Evolutionary conservation across 2,888 invertebrate species (phyloP).

Genomic region (Altica lythri): DNA sequence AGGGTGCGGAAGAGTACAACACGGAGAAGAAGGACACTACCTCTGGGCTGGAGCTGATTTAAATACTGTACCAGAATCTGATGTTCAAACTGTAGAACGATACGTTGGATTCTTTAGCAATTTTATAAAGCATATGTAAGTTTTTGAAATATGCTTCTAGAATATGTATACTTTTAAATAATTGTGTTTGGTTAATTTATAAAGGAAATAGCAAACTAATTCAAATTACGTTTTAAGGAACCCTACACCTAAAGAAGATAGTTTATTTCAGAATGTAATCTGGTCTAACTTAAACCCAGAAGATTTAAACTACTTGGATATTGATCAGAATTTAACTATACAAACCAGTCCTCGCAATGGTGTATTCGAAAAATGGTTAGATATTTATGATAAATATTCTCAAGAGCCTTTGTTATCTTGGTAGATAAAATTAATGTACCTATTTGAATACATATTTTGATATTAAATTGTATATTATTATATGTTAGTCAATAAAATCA

Average conservation of each 20-base stretch:
- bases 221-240: slow-evolving; percentile 38
- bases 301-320: slow-evolving; percentile 27
- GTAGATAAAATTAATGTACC: not conserved
- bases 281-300: slow-evolving; percentile 27
- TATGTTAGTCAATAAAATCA: not conserved
- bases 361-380: slow-evolving; percentile 24
- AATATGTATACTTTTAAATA: no score
- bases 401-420: slow-evolving; percentile 14
- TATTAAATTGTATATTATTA: not conserved
- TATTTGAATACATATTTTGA: no score
- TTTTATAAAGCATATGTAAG: slow-evolving; percentile 26
- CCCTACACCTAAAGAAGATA: slow-evolving; percentile 37
- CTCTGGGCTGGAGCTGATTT: slow-evolving; percentile 19
- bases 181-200: no score
- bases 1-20: slow-evolving; percentile 27
- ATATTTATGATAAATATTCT: slow-evolving; percentile 24
- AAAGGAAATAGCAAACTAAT: no score
- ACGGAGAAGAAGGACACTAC: slow-evolving; percentile 28
- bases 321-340: slow-evolving; percentile 16
- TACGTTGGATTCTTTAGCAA: slow-evolving; percentile 22
- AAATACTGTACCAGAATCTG: slow-evolving; percentile 3
- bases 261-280: slow-evolving; percentile 35
- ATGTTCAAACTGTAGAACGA: slow-evolving; percentile 17
- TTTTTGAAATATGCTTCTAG: not conserved
- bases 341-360: slow-evolving; percentile 23